A percentile compares a stretch with the other conserved stretches of the same genome.
Evolutionary conservation across 2,888 invertebrate species (phyloP).

Genomic region (Koerneria pararmatus): DNA sequence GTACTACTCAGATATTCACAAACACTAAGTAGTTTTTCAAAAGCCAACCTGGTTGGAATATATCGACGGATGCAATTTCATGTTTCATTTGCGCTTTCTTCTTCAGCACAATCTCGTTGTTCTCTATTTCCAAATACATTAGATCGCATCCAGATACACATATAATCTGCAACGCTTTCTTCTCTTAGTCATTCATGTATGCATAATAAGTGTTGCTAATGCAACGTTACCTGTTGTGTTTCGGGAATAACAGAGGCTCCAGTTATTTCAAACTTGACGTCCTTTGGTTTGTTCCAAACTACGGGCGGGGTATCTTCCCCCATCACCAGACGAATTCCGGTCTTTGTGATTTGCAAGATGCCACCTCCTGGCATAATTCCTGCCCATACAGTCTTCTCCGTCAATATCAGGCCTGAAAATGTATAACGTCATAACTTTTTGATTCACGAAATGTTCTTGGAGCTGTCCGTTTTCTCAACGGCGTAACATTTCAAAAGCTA

Average conservation of each 20-base stretch:
- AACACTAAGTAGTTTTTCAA: too few relatives aligned
- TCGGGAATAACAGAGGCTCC: constrained; percentile 54
- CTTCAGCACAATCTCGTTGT: constrained; percentile 55
- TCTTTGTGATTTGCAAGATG: constrained; percentile 75
- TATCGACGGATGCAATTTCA: neutral
- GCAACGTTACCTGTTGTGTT: constrained; percentile 54
- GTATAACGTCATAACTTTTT: neutral
- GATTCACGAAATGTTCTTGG: neutral
- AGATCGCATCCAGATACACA: constrained; percentile 71
- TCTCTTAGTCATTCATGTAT: too few relatives aligned
- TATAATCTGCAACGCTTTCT: constrained; percentile 37
- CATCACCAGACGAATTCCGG: constrained; percentile 75
- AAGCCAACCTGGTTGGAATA: too few relatives aligned
- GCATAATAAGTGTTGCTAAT: too few relatives aligned
- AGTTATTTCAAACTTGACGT: too few relatives aligned
- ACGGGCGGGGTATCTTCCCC: too few relatives aligned
- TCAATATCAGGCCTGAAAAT: constrained; percentile 81
- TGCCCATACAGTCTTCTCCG: constrained; percentile 88
- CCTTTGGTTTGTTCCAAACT: too few relatives aligned
- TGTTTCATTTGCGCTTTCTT: neutral
- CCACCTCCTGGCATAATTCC: constrained; percentile 67
- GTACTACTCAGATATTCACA: too few relatives aligned
- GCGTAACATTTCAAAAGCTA: neutral
- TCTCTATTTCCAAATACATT: constrained; percentile 76
- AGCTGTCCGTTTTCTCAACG: neutral